Percentiles rank a stretch among this genome's conserved stretches.
Evolutionary conservation across 2,113 vertebrate genomes (phyloP).

Genomic region (Nettapus auritus): DNA sequence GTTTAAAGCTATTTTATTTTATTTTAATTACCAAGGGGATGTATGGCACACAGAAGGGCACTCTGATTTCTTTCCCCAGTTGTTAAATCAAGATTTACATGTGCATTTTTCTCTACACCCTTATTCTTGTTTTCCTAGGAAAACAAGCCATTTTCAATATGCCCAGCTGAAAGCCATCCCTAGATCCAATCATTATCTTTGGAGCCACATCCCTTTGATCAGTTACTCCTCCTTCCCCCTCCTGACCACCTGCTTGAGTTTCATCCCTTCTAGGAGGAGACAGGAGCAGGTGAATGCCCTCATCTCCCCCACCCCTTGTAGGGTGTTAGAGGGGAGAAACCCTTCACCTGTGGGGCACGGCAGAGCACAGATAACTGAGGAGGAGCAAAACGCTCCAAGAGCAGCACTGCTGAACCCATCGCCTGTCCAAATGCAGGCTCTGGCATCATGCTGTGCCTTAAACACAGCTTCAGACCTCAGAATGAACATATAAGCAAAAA

Average conservation of each 20-base stretch:
- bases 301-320: background rate
- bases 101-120: background rate
- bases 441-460: background rate
- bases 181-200: background rate
- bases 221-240: background rate
- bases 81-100: background rate
- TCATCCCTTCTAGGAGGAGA: background rate
- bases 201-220: background rate
- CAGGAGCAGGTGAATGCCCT: too few species aligned
- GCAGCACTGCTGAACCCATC: background rate
- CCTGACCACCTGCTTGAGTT: background rate
- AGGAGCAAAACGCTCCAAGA: background rate
- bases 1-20: background rate
- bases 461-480: background rate
- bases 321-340: background rate
- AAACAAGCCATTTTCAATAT: background rate
- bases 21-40: background rate
- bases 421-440: background rate
- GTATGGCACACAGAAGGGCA: background rate
- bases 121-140: background rate
- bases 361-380: background rate
- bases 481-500: background rate
- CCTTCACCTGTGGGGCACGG: accelerated
- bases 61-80: background rate
- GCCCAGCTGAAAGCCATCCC: background rate